Base-by-base conservation (phyloP, 2,888 invertebrate genomes). In the Capitulum mitella region DNA sequence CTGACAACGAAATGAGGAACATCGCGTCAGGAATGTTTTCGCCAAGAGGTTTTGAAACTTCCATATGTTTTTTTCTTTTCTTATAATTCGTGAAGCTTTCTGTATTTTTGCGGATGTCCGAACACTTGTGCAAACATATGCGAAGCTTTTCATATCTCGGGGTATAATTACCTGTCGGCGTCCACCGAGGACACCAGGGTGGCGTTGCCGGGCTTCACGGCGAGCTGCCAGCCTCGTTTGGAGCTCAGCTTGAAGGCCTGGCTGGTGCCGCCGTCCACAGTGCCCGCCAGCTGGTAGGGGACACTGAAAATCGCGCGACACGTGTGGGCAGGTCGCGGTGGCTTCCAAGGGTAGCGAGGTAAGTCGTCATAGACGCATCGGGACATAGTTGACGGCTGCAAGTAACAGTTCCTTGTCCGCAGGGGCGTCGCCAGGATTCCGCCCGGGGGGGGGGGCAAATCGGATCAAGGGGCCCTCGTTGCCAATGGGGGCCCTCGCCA, bases 181-280 rank as follows among this genome's bases (percentile, higher is more conserved):
- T 37, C 48, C 78, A 29, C 40, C 43, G 77, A 32, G 48, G 74
- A 78, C 84, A 70, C 81, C 82, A 81, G 79, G 40, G 43, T 34
- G 22, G 32, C 61, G 70, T 61, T 76, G 1, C 10, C 22, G 34
- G 58, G n/a, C 22, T 70, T 46, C 19, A 81, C 64, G 16, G 78
- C 51, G 37, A 81, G 77, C 43, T 58, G 78, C 79, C 80, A 80
- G 8, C 78, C 74, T 40, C 79, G 76, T n/a, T 77, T 77, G 2
- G 80, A 78, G 77, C 43, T 43, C n/a, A 81, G 75, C 0, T 74
- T 79, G 26, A 79, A 51, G 61, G 78, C 76, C 64, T n/a, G 43
- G 61, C 26, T 64, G n/a, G 34, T n/a, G 19, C 46, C 76, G 14
- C 6, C 48, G 19, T 32, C 70, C 6, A 32, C n/a, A 1, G 3